phyloP scores from a whole-genome alignment of 2,888 invertebrate species.

The Oegoconia quadripuncta region DNA sequence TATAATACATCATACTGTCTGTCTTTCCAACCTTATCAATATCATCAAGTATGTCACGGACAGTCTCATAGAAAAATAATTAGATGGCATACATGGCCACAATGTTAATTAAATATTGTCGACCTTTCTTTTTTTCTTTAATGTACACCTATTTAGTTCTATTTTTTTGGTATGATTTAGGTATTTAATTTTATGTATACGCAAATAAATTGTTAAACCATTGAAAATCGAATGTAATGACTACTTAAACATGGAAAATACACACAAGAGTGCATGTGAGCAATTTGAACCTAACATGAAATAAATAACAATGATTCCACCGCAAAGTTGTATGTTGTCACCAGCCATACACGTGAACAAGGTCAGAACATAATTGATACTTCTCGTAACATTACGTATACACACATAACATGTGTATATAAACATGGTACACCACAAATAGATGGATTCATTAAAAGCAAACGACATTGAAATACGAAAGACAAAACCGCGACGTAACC shows the following conservation, averaged over 20 bases:
- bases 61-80: not conserved
- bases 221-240: too few species aligned
- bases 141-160: too few species aligned
- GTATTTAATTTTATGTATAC: not conserved
- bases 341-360: slow-evolving; percentile 27
- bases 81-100: not conserved
- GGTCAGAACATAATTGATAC: slow-evolving; percentile 25
- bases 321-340: slow-evolving; percentile 34
- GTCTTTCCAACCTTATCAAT: not conserved
- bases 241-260: not conserved
- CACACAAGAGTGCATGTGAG: not conserved
- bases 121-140: too few species aligned
- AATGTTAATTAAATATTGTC: too few species aligned
- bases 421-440: slow-evolving; percentile 17
- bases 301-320: slow-evolving; percentile 8
- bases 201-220: too few species aligned
- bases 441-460: slow-evolving; percentile 13
- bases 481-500: slow-evolving; percentile 19
- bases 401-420: too few species aligned
- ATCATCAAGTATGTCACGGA: slow-evolving; percentile 12
- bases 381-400: slow-evolving; percentile 3
- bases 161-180: not conserved
- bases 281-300: not conserved
- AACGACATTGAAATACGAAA: slow-evolving; percentile 17
- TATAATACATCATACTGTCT: slow-evolving; percentile 10